These are phyloP conservation scores for Drosophila malerkotliana DNA, from an alignment of 1,140 invertebrate species.

Conservation along the genomic window DNA sequence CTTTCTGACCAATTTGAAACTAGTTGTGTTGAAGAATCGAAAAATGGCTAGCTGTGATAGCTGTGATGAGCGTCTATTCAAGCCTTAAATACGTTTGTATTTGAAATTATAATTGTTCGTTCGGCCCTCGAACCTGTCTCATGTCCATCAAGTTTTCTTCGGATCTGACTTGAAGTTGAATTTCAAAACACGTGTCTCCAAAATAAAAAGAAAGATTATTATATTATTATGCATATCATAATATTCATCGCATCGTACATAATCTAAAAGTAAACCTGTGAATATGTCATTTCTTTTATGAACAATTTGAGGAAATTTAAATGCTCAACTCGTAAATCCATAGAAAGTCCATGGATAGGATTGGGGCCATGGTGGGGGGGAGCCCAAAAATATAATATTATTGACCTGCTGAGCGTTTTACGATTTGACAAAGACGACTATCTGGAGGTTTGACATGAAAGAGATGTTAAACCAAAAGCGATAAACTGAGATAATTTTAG, in stretches of 20 bases:
- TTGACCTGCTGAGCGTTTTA: conserved; percentile 58
- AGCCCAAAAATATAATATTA: conserved; percentile 12
- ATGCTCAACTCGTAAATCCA: conserved; percentile 63
- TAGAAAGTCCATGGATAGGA: conserved; percentile 52
- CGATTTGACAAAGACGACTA: conserved; percentile 25
- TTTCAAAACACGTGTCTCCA: conserved; percentile 63
- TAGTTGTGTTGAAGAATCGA: conserved; percentile 17
- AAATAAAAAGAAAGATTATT: conserved; percentile 3
- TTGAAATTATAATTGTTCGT: conserved; percentile 18
- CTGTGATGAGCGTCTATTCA: conserved; percentile 23
- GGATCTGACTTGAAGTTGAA: conserved; percentile 43
- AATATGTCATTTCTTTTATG: conserved; percentile 38
- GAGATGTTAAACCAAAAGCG: conserved; percentile 3
- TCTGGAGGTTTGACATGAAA: conserved; percentile 6
- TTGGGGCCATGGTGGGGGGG: conserved; percentile 10
- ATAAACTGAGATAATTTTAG: neutral
- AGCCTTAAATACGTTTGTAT: neutral
- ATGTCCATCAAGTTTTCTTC: conserved; percentile 54
- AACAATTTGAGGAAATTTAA: conserved; percentile 65
- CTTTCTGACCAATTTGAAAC: conserved; percentile 23
- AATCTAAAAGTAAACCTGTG: conserved; percentile 45
- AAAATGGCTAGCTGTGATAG: conserved; percentile 7
- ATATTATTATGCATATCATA: conserved; percentile 69
- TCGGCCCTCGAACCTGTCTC: conserved; percentile 17
- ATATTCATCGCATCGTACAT: conserved; percentile 18